A percentile compares a stretch with the other conserved stretches of the same genome.
Evolutionary conservation across 2,113 vertebrate species (phyloP).

Genomic region (Leptobrachium leishanense): DNA sequence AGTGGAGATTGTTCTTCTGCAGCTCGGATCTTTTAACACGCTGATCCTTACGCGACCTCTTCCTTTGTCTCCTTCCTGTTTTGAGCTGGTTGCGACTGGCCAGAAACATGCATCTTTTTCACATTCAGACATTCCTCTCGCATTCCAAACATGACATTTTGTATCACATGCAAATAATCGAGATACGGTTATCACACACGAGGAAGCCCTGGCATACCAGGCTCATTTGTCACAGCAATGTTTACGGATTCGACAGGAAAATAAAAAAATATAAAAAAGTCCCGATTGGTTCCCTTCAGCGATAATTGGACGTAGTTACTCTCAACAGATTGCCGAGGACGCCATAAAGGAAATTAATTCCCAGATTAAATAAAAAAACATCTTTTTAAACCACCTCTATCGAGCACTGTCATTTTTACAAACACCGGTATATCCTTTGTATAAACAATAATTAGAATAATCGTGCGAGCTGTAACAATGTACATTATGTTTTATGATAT

Average conservation of each 20-base stretch:
- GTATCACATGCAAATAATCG: conserved; percentile 36
- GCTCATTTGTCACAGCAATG: conserved; percentile 29
- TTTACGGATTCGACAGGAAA: neutral
- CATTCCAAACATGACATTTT: conserved; percentile 36
- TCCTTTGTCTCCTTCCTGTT: conserved; percentile 20
- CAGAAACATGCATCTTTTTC: conserved; percentile 6
- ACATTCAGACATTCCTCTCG: conserved; percentile 23
- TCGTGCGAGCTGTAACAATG: too few relatives aligned
- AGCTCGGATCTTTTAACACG: conserved; percentile 27
- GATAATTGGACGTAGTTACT: neutral
- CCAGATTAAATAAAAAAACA: neutral
- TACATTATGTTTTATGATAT: too few relatives aligned
- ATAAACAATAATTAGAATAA: too few relatives aligned
- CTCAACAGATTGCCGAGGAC: neutral
- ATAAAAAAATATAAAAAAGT: neutral
- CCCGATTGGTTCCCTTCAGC: neutral
- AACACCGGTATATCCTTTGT: too few relatives aligned
- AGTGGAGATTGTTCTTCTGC: conserved; percentile 2
- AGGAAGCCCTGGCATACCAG: conserved; percentile 11
- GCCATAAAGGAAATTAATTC: neutral
- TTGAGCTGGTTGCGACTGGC: conserved; percentile 25
- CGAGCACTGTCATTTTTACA: neutral
- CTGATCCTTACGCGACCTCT: conserved; percentile 24
- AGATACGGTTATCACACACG: conserved; percentile 28
- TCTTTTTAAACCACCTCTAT: neutral